phyloP scores from a whole-genome alignment of 2,888 invertebrate species.

The Agonopterix arenella region DNA sequence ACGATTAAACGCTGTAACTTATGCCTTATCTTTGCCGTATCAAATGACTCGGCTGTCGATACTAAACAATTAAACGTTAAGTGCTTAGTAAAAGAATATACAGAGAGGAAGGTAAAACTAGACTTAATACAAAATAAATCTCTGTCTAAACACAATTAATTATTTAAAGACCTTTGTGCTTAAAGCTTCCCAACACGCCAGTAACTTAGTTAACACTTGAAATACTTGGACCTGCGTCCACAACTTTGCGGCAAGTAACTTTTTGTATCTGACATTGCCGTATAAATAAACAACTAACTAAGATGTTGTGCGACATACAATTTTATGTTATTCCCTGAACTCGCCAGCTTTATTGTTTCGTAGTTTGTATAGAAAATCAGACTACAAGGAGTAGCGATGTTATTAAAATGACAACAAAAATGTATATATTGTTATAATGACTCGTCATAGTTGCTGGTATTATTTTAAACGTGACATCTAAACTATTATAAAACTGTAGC shows the following conservation, averaged over 20 bases:
- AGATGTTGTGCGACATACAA: conserved; percentile 37
- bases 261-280: conserved; percentile 23
- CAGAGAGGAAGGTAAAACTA: no score
- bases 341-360: conserved; percentile 36
- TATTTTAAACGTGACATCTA: no score
- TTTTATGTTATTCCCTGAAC: conserved; percentile 37
- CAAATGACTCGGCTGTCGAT: not conserved
- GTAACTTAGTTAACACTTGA: conserved; percentile 16
- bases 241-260: conserved; percentile 28
- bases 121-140: no score
- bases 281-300: conserved; percentile 47
- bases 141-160: no score
- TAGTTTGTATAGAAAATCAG: conserved; percentile 32
- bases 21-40: conserved; percentile 2
- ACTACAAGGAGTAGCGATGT: not conserved
- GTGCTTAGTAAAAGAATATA: no score
- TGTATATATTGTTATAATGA: no score
- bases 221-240: conserved; percentile 23
- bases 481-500: no score
- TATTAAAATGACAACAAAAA: no score
- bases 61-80: not conserved
- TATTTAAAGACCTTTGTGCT: no score
- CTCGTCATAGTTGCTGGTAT: no score
- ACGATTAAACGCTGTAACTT: conserved; percentile 8
- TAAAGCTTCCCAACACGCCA: no score